Conservation (phyloP, 2,888 invertebrate species). For the Macropis europaea region DNA sequence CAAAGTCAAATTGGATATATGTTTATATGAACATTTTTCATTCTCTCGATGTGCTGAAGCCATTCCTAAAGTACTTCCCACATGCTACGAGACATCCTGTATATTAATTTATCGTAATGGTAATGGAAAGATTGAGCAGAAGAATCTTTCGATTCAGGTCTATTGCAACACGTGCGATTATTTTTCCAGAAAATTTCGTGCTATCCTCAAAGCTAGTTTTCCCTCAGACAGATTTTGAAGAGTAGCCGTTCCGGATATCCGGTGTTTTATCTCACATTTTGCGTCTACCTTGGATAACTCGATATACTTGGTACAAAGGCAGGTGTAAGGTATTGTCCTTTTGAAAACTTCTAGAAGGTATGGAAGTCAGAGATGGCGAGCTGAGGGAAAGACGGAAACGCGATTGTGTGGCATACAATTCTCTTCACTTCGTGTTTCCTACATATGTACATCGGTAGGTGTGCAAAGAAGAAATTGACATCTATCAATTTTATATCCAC, state of each 20-base stretch:
- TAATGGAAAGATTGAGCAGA: too few species aligned
- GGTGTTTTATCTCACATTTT: conserved; percentile 15
- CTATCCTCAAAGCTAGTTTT: conserved; percentile 6
- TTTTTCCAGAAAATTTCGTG: neutral
- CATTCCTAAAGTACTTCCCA: too few species aligned
- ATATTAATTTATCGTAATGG: too few species aligned
- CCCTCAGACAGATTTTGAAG: conserved; percentile 18
- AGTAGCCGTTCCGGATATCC: conserved; percentile 19
- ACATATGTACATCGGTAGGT: neutral
- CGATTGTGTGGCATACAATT: conserved; percentile 45
- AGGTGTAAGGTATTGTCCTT: conserved; percentile 38
- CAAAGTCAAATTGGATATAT: too few species aligned
- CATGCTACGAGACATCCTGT: too few species aligned
- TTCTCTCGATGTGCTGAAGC: too few species aligned
- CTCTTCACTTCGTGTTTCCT: conserved; percentile 26
- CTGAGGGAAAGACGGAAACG: conserved; percentile 32
- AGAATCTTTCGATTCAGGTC: neutral
- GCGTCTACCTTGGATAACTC: conserved; percentile 29
- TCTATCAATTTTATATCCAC: conserved; percentile 28
- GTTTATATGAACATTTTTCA: too few species aligned
- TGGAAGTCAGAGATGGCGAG: conserved; percentile 42
- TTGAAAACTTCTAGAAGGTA: conserved; percentile 39
- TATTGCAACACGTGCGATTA: neutral
- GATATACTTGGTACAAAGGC: conserved; percentile 34
- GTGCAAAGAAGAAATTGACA: conserved; percentile 24